Percentiles rank a stretch among this genome's conserved stretches.
These are phyloP conservation scores for Trachurus trachurus DNA, from an alignment of 2,797 vertebrate species.

Conservation along the genomic window DNA sequence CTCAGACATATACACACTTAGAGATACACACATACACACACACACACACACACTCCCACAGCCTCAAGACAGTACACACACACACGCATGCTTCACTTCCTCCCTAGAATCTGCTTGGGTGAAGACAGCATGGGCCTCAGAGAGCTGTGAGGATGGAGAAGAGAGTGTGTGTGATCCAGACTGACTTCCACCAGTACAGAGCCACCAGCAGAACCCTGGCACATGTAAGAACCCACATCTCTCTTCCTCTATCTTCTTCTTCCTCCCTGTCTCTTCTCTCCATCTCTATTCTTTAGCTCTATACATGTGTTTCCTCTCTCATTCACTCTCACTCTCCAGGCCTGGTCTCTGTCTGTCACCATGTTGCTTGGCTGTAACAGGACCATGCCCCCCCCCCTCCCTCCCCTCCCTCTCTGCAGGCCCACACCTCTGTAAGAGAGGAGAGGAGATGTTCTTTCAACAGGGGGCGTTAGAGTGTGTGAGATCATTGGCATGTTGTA, in stretches of 20 bases:
- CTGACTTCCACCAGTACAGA: constrained; percentile 89
- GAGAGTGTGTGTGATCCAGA: constrained; percentile 90
- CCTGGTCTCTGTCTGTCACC: constrained; percentile 9
- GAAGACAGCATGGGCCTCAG: constrained; percentile 83
- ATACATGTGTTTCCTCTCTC: background rate
- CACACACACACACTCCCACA: constrained; percentile 45
- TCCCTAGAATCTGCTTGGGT: constrained; percentile 66
- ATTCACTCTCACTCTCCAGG: background rate
- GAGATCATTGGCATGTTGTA: background rate
- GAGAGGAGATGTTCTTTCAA: constrained; percentile 19
- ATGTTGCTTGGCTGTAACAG: background rate
- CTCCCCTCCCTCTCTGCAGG: constrained; percentile 50
- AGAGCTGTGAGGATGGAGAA: constrained; percentile 88
- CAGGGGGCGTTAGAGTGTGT: constrained; percentile 58
- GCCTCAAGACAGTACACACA: constrained; percentile 46
- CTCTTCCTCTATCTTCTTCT: constrained; percentile 16
- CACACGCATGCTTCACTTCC: constrained; percentile 68
- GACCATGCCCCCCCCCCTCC: constrained; percentile 22
- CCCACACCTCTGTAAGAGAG: constrained; percentile 27
- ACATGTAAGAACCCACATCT: constrained; percentile 79
- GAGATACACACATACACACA: constrained; percentile 14
- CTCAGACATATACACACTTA: constrained; percentile 41
- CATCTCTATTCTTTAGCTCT: background rate
- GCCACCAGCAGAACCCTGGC: constrained; percentile 75
- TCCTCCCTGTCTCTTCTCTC: background rate